Percentiles rank a stretch among this genome's conserved stretches.
Conservation (phyloP, 2,888 invertebrate species). For the Sylvicola cinctus region DNA sequence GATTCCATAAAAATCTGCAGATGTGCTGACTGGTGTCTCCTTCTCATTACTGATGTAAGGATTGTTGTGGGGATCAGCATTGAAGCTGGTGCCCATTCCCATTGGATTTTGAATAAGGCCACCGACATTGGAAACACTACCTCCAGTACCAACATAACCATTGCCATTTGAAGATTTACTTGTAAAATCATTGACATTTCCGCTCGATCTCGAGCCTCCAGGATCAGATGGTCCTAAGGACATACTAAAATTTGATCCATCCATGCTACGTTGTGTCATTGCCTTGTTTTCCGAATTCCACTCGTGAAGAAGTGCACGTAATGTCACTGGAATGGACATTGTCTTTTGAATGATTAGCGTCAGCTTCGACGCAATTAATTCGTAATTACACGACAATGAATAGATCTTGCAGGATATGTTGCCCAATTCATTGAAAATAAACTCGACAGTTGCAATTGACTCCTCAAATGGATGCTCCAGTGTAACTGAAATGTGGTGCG, state of each 20-base stretch:
- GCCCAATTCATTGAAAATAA: conserved; percentile 64
- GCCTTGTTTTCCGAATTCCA: conserved; percentile 58
- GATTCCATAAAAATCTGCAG: too few relatives aligned
- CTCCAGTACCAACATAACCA: conserved; percentile 4
- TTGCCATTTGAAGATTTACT: conserved; percentile 6
- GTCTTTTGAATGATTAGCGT: conserved; percentile 63
- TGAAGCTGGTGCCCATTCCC: neutral
- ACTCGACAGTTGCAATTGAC: conserved; percentile 79
- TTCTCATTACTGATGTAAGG: neutral
- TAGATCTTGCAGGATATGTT: conserved; percentile 60
- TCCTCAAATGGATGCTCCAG: conserved; percentile 86
- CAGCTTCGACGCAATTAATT: conserved; percentile 22
- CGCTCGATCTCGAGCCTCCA: conserved; percentile 23
- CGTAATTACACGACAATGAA: conserved; percentile 32
- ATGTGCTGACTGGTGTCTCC: neutral
- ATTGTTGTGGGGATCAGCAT: neutral
- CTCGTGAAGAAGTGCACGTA: conserved; percentile 66
- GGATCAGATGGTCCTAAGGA: conserved; percentile 33
- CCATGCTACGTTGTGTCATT: conserved; percentile 31
- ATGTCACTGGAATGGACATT: conserved; percentile 80
- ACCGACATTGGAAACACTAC: conserved; percentile 6
- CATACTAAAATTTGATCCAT: too few relatives aligned
- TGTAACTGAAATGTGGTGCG: conserved; percentile 74
- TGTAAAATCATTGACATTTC: conserved; percentile 7
- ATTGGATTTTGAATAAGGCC: neutral